These are phyloP conservation scores for Dioctria rufipes DNA, from an alignment of 2,888 invertebrate genomes.

Conservation along the genomic window DNA sequence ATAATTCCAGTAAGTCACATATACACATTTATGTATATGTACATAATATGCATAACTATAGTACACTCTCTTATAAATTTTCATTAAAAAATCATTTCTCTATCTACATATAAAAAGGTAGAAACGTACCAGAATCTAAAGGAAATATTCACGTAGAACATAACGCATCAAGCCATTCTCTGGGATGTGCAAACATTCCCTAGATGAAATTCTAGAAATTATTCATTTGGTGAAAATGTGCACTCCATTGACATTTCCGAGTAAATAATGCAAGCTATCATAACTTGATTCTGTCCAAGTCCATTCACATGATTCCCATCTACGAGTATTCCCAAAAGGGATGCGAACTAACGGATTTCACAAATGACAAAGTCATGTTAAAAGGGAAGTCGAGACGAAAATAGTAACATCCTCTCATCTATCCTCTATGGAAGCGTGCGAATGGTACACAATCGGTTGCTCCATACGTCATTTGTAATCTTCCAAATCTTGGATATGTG, in stretches of 20 bases:
- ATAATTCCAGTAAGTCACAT: too few relatives aligned
- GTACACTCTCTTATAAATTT: too few relatives aligned
- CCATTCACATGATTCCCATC: conserved; percentile 21
- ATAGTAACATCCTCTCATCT: conserved; percentile 5
- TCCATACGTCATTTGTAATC: conserved; percentile 23
- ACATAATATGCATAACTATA: too few relatives aligned
- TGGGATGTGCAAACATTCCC: too few relatives aligned
- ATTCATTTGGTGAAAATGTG: conserved; percentile 35
- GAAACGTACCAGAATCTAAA: too few relatives aligned
- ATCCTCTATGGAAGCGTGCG: neutral
- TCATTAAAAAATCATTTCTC: too few relatives aligned
- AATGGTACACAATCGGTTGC: neutral
- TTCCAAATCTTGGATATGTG: conserved; percentile 37
- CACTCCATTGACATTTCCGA: conserved; percentile 33
- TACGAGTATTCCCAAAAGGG: neutral
- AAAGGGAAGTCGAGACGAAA: conserved; percentile 27
- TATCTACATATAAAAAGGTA: too few relatives aligned
- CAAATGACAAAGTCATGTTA: conserved; percentile 41
- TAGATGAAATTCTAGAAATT: conserved; percentile 25
- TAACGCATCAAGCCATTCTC: too few relatives aligned
- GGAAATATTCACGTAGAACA: too few relatives aligned
- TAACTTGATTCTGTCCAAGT: conserved; percentile 6
- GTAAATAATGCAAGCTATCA: conserved; percentile 42
- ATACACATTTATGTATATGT: too few relatives aligned
- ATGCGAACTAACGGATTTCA: conserved; percentile 12